phyloP scores from a whole-genome alignment of 1,140 invertebrate species.

The Coelopa frigida region DNA sequence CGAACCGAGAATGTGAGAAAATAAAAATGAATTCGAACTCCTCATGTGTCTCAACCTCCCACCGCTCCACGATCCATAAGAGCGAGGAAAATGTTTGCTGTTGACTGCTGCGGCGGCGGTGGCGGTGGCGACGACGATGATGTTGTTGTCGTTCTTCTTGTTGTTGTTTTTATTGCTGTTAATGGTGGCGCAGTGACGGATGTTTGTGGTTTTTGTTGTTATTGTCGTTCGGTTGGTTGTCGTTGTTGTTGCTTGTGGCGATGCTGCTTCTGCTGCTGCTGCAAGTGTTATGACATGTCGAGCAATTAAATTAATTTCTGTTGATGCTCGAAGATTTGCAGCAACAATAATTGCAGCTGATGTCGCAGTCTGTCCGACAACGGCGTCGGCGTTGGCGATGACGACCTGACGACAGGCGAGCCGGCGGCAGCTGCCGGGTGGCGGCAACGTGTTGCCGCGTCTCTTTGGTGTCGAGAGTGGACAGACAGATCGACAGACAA shows the following conservation, averaged over 20 bases:
- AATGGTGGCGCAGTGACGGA: too few relatives aligned
- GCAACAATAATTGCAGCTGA: neutral
- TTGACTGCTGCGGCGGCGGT: too few relatives aligned
- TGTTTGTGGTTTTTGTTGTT: too few relatives aligned
- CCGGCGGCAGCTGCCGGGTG: neutral
- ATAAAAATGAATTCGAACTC: too few relatives aligned
- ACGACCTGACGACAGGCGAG: neutral
- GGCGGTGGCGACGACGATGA: too few relatives aligned
- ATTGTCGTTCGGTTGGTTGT: neutral
- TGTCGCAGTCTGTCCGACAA: neutral
- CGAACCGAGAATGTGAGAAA: too few relatives aligned
- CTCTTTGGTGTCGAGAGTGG: neutral
- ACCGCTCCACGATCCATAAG: too few relatives aligned
- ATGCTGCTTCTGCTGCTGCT: neutral
- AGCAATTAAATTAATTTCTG: slow-evolving; percentile 16
- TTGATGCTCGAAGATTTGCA: too few relatives aligned
- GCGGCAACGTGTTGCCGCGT: neutral
- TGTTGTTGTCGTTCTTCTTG: too few relatives aligned
- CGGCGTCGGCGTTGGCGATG: neutral
- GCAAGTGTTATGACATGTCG: slow-evolving; percentile 11
- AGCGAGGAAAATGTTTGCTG: too few relatives aligned
- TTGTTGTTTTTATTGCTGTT: too few relatives aligned
- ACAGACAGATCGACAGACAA: neutral
- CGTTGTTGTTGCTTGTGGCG: neutral
- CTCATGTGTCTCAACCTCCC: too few relatives aligned